Conservation (phyloP, 2,888 invertebrate species). For the Cryptophagus acutangulus region DNA sequence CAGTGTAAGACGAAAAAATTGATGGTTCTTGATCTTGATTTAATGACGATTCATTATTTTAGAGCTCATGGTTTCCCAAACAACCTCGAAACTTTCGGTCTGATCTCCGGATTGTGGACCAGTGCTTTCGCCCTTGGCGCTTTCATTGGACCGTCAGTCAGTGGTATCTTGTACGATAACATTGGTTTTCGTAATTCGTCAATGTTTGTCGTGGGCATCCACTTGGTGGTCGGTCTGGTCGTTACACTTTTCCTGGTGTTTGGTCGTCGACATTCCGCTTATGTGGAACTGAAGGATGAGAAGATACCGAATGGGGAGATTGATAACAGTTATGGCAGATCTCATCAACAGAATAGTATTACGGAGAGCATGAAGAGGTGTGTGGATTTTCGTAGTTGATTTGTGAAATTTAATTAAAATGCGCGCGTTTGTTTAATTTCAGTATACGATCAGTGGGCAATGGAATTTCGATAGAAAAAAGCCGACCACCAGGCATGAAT, state of each 20-base stretch:
- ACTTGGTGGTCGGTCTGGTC: conserved; percentile 57
- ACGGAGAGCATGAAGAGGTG: conserved; percentile 44
- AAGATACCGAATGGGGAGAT: conserved; percentile 53
- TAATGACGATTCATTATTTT: conserved; percentile 20
- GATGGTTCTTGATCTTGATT: neutral
- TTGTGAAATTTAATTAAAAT: neutral
- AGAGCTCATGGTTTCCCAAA: conserved; percentile 75
- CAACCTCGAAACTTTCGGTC: conserved; percentile 80
- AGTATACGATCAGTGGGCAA: conserved; percentile 48
- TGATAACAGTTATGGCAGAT: conserved; percentile 43
- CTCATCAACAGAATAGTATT: conserved; percentile 32
- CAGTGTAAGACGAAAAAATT: conserved; percentile 59
- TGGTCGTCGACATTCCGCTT: conserved; percentile 31
- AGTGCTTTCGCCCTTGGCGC: conserved; percentile 85
- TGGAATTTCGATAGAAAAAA: conserved; percentile 59
- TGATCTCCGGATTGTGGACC: conserved; percentile 87
- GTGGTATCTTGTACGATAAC: conserved; percentile 67
- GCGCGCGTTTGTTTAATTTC: conserved; percentile 22
- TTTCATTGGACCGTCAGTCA: conserved; percentile 74
- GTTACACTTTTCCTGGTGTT: conserved; percentile 48
- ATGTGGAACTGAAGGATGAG: conserved; percentile 49
- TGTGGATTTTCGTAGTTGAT: neutral
- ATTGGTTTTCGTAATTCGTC: conserved; percentile 69
- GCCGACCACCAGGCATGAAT: conserved; percentile 67
- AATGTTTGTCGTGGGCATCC: conserved; percentile 63